Conservation (phyloP, 2,797 vertebrate species). For the Lates japonicus region DNA sequence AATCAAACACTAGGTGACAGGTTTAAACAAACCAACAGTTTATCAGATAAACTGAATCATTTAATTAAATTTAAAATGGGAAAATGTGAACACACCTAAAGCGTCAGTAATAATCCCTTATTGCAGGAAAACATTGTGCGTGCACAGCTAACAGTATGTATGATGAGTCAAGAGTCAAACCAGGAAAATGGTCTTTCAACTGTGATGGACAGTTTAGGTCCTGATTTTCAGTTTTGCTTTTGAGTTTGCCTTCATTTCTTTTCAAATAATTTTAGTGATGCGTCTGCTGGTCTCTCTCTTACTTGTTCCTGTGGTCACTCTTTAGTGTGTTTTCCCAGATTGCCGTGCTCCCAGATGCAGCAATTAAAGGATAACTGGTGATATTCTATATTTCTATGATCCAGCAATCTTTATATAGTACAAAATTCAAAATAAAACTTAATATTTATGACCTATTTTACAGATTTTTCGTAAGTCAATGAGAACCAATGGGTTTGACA, state of each 20-base stretch:
- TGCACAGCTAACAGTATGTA: too few relatives aligned
- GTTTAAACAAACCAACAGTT: neutral
- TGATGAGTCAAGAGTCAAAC: too few relatives aligned
- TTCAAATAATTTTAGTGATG: too few relatives aligned
- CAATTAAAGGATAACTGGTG: too few relatives aligned
- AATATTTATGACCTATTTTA: neutral
- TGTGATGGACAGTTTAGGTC: neutral
- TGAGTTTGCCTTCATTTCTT: too few relatives aligned
- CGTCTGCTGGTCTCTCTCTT: too few relatives aligned
- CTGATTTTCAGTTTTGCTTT: too few relatives aligned
- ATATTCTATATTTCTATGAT: too few relatives aligned
- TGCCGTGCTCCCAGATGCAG: neutral
- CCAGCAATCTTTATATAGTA: too few relatives aligned
- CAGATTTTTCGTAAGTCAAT: neutral
- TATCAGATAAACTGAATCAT: neutral
- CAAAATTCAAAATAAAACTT: neutral
- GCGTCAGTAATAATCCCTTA: neutral
- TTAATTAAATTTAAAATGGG: neutral
- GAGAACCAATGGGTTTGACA: neutral
- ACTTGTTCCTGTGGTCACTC: neutral
- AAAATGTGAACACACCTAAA: neutral
- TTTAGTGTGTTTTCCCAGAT: too few relatives aligned
- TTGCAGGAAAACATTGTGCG: neutral
- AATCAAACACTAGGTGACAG: too few relatives aligned
- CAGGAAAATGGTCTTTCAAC: neutral